A percentile compares a stretch with the other conserved stretches of the same genome.
These are phyloP conservation scores for Tinamus major DNA, from an alignment of 2,797 vertebrate species.

Conservation along the genomic window DNA sequence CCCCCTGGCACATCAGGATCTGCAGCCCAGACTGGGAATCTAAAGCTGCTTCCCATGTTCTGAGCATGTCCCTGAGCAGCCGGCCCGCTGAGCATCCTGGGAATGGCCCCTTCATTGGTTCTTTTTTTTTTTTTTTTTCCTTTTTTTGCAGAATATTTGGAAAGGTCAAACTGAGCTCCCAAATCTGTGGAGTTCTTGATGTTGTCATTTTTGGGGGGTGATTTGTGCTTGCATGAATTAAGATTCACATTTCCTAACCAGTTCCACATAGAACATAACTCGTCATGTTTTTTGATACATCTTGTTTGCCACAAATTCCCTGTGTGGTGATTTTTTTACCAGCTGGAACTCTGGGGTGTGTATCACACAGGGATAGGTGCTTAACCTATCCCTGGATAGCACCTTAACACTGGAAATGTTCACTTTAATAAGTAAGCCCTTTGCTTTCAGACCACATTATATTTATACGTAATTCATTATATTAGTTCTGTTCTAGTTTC, in stretches of 20 bases:
- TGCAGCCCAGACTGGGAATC: neutral
- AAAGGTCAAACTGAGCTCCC: neutral
- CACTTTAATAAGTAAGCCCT: neutral
- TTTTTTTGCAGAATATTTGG: neutral
- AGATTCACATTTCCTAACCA: neutral
- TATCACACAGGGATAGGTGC: neutral
- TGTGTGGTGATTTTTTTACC: neutral
- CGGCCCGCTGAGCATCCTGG: neutral
- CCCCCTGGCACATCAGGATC: neutral
- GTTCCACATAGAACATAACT: accelerated
- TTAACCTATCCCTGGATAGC: neutral
- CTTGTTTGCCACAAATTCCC: neutral
- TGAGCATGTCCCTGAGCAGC: neutral
- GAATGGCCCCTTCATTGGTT: neutral
- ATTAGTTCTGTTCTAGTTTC: neutral
- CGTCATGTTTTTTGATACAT: neutral
- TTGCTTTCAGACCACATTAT: neutral
- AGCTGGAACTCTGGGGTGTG: neutral
- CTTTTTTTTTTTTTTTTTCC: neutral
- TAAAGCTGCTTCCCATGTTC: neutral
- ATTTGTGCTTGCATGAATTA: neutral
- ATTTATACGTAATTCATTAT: neutral
- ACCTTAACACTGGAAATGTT: neutral
- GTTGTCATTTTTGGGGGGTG: too few species aligned
- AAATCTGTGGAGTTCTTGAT: neutral